Evolutionary conservation across 2,888 invertebrate genomes (phyloP).

Genomic region (Papilio gigon): DNA sequence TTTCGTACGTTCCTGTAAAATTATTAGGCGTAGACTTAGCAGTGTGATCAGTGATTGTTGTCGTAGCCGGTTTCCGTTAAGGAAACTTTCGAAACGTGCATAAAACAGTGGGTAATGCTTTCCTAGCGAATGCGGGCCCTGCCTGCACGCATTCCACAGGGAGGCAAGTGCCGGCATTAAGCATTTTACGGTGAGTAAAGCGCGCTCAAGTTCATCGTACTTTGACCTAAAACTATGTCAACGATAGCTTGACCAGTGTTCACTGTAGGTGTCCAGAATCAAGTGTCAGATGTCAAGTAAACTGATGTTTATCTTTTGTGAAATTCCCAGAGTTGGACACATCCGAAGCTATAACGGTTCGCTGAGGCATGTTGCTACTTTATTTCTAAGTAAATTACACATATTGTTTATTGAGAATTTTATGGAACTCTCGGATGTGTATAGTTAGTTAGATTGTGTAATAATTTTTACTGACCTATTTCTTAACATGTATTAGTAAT

Average conservation of each 20-base stretch:
- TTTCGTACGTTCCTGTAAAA: constrained; percentile 70
- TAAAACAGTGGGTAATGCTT: constrained; percentile 80
- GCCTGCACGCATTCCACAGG: constrained; percentile 80
- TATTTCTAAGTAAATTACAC: constrained; percentile 16
- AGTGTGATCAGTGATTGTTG: constrained; percentile 82
- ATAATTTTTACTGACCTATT: constrained; percentile 3
- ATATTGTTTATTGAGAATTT: background rate
- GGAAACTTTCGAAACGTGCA: constrained; percentile 81
- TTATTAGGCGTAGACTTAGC: constrained; percentile 65
- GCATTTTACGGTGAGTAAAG: constrained; percentile 81
- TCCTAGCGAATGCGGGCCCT: constrained; percentile 79
- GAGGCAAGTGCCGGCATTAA: constrained; percentile 80
- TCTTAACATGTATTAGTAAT: background rate
- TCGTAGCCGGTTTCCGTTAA: constrained; percentile 79
- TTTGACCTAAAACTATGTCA: constrained; percentile 74
- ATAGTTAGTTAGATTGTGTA: background rate
- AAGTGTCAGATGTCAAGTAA: constrained; percentile 65
- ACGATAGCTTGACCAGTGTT: constrained; percentile 44
- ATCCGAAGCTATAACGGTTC: background rate
- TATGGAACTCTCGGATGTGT: background rate
- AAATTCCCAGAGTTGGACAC: constrained; percentile 17
- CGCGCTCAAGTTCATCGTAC: constrained; percentile 79
- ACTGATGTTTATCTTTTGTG: constrained; percentile 34
- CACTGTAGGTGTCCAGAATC: constrained; percentile 41
- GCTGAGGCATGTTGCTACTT: constrained; percentile 2